These are phyloP conservation scores for Chrysomela aeneicollis DNA, from an alignment of 2,888 invertebrate genomes.

Conservation along the genomic window DNA sequence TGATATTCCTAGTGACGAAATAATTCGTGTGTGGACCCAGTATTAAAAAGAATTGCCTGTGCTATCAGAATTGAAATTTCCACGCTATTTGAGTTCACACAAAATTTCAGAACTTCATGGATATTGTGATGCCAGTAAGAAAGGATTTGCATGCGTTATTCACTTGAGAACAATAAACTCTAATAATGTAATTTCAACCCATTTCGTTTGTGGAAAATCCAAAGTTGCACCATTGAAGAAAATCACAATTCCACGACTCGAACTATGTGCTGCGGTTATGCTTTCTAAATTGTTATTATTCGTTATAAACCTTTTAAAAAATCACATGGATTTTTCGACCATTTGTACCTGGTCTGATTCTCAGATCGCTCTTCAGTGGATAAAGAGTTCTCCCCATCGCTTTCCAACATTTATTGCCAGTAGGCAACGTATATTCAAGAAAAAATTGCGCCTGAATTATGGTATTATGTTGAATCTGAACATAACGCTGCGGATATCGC, in stretches of 20 bases:
- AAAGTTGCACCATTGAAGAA: conserved; percentile 10
- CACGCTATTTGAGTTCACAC: not conserved
- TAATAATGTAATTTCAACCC: not conserved
- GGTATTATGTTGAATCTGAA: conserved; percentile 7
- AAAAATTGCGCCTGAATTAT: not conserved
- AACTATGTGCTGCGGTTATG: conserved; percentile 18
- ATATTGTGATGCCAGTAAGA: conserved; percentile 15
- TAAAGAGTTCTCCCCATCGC: not conserved
- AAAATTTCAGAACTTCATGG: conserved; percentile 18
- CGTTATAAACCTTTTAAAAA: not conserved
- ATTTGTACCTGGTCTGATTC: not conserved
- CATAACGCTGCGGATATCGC: no score
- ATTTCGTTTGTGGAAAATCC: conserved; percentile 14
- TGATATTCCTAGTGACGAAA: not conserved
- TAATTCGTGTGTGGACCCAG: conserved; percentile 1
- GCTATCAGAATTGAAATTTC: not conserved
- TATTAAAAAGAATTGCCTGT: not conserved
- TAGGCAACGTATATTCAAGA: not conserved
- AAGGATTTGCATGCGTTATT: conserved; percentile 11
- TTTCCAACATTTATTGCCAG: conserved; percentile 1
- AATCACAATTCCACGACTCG: conserved; percentile 18
- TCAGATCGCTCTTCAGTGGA: not conserved
- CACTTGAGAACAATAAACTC: not conserved
- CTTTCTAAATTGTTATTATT: not conserved
- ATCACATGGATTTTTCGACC: not conserved